Evolutionary conservation across 37 sponge, comb jelly and placozoan genomes (phyloP).

Genomic region (Halichondria panicea): DNA sequence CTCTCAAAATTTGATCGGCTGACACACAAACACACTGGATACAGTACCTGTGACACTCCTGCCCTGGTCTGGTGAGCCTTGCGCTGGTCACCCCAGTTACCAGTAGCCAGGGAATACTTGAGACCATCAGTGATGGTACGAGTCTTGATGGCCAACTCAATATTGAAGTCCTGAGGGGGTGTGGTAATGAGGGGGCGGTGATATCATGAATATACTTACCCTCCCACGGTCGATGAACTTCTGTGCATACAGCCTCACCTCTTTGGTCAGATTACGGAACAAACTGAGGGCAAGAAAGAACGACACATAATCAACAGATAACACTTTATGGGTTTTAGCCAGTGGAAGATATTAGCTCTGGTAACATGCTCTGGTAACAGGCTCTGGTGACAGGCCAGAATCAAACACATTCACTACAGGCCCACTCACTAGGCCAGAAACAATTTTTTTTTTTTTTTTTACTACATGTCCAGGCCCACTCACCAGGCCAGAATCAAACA

Average conservation of each 20-base stretch:
- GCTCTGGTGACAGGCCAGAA: too few species aligned
- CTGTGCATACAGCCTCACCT: conserved; percentile 94
- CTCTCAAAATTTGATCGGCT: background rate
- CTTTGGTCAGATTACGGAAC: conserved; percentile 97
- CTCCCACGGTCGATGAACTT: conserved; percentile 95
- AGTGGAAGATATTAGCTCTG: too few species aligned
- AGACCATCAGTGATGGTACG: conserved; percentile 96
- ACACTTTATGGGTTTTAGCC: too few species aligned
- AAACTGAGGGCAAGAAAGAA: conserved; percentile 46
- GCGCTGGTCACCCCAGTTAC: conserved; percentile 99
- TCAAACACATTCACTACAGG: too few species aligned
- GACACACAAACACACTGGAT: too few species aligned
- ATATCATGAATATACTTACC: conserved; percentile 36
- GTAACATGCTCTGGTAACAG: too few species aligned
- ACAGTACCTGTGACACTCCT: conserved; percentile 95
- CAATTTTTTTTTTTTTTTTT: too few species aligned
- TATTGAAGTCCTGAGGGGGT: conserved; percentile 87
- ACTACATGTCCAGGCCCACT: too few species aligned
- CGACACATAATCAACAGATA: too few species aligned
- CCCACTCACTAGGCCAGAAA: too few species aligned
- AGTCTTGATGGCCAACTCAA: conserved; percentile 93
- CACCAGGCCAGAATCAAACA: too few species aligned
- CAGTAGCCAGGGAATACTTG: conserved; percentile 98
- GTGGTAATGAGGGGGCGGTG: background rate
- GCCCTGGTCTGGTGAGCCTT: conserved; percentile 98